Evolutionary conservation across 2,888 invertebrate species (phyloP), one percentile per base, ranked within the genome.

Genomic region (Ligdia adustata): DNA sequence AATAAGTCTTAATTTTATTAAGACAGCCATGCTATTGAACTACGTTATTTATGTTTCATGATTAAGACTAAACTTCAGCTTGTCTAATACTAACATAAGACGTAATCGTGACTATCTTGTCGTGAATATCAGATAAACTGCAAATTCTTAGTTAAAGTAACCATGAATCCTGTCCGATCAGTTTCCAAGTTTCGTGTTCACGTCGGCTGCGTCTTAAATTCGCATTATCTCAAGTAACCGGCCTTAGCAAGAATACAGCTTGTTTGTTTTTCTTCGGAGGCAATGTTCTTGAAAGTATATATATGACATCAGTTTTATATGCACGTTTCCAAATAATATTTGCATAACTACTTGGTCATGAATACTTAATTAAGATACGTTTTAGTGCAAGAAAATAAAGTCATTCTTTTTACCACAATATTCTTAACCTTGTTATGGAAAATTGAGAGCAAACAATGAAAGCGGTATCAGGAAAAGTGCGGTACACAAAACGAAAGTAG

Each of bases 381-480:
- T n/a, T n/a, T n/a, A n/a, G n/a, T n/a, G n/a, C n/a, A n/a, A 18
- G 7, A 18, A 18, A 18, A 18, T 1, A 18, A 1, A 18, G 4
- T 7, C 5, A n/a, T n/a, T 3, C 13, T 7, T 28, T 7, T 12
- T 28, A 9, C 3, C 0, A 9, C 14, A 34, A 34, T 22, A 34
- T 14, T 22, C 3, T n/a, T n/a, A 22, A 22, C 4, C 6, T 2
- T n/a, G 22, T 2, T 12, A 12, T 32, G 9, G 35, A 56, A 56
- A 56, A 57, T 48, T 40, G 44, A 55, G 44, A 52, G 51, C 51
- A 52, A 52, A 52, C 48, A 56, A 56, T 52, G 54, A 56, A 52
- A 56, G 52, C 50, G 29, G 48, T 43, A 35, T 22, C 39, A 32
- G 44, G 46, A 33, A 42, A 55, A 47, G 43, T 50, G 38, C 42